Conservation (phyloP, 2,113 vertebrate genomes). For the Mastomys natalensis region DNA sequence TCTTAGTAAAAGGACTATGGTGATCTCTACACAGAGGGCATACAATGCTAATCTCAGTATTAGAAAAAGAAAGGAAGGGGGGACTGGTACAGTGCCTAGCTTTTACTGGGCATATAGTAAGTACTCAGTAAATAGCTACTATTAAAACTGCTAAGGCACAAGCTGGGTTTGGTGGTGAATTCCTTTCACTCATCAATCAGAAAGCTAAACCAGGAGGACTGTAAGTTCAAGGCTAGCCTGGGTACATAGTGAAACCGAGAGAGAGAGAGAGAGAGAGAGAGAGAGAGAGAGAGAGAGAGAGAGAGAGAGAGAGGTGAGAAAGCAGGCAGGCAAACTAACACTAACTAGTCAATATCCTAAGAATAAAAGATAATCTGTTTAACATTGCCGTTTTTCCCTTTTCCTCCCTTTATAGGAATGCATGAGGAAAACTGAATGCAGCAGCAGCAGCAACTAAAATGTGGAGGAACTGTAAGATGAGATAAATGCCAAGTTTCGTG, state of each 20-base stretch:
- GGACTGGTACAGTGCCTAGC: not conserved
- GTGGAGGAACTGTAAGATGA: not conserved
- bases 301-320: no score
- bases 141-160: not conserved
- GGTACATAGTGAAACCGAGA: not conserved
- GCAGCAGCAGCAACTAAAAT: not conserved
- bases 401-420: not conserved
- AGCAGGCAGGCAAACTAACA: not conserved
- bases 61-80: not conserved
- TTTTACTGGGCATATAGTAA: not conserved
- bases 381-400: not conserved
- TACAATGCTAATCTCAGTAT: not conserved
- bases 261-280: no score
- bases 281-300: no score
- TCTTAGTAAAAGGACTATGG: not conserved
- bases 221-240: not conserved
- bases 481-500: not conserved
- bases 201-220: not conserved
- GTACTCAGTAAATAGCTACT: not conserved
- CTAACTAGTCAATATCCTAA: not conserved
- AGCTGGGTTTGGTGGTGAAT: not conserved
- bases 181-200: not conserved
- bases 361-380: not conserved
- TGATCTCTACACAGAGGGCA: not conserved
- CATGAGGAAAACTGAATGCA: not conserved